These are phyloP conservation scores for Bugulina stolonifera DNA, from an alignment of 2,888 invertebrate species.

Conservation along the genomic window DNA sequence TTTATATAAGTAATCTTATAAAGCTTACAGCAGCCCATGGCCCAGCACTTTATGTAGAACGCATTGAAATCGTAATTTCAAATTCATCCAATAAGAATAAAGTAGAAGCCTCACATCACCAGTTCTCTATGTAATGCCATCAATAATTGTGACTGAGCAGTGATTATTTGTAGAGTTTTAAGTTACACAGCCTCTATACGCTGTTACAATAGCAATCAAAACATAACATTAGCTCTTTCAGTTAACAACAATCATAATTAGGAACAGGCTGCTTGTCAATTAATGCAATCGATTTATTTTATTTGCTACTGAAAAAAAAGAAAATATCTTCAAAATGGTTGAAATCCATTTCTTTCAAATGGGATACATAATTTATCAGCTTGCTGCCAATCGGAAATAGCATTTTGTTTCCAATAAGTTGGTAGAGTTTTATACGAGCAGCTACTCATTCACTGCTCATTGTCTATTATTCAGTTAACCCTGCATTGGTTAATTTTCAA, in stretches of 20 bases:
- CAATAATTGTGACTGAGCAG: not conserved
- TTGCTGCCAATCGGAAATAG: not conserved
- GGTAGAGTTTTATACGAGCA: too few relatives aligned
- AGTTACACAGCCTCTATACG: slow-evolving; percentile 2
- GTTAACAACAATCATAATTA: not conserved
- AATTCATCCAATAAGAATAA: not conserved
- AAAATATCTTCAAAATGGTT: not conserved
- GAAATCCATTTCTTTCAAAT: not conserved
- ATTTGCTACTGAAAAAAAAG: not conserved
- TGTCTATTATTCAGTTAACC: too few relatives aligned
- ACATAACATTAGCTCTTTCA: slow-evolving; percentile 12
- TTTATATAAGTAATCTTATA: too few relatives aligned
- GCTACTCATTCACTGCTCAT: too few relatives aligned
- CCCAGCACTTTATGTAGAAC: too few relatives aligned
- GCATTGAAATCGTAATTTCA: too few relatives aligned
- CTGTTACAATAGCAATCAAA: slow-evolving; percentile 12
- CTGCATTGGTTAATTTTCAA: too few relatives aligned
- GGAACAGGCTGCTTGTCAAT: not conserved
- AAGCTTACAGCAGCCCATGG: too few relatives aligned
- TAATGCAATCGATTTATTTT: slow-evolving; percentile 18
- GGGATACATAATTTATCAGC: slow-evolving; percentile 16
- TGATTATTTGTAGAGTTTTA: slow-evolving; percentile 5
- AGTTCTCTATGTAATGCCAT: not conserved
- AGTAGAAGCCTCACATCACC: not conserved
- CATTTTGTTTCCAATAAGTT: too few relatives aligned